A percentile compares a stretch with the other conserved stretches of the same genome.
These are phyloP conservation scores for Ophioninae sp. DNA, from an alignment of 2,888 invertebrate genomes.

Conservation along the genomic window DNA sequence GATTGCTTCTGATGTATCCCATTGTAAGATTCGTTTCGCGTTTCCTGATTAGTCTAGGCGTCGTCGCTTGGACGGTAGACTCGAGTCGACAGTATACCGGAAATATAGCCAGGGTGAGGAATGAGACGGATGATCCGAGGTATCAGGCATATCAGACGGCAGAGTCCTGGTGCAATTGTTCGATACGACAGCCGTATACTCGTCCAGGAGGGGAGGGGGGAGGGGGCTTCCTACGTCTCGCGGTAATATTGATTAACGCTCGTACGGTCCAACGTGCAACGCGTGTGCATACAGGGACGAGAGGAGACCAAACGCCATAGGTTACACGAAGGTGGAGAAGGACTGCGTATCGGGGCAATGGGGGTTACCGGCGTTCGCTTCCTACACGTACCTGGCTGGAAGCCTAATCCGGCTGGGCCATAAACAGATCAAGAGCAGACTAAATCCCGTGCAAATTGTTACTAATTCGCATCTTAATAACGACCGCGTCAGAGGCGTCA, in stretches of 20 bases:
- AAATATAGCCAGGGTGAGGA: constrained; percentile 55
- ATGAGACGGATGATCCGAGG: constrained; percentile 63
- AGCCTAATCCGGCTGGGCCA: constrained; percentile 79
- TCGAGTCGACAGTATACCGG: constrained; percentile 50
- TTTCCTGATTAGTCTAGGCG: constrained; percentile 34
- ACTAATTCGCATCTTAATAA: constrained; percentile 82
- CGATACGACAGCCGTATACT: constrained; percentile 60
- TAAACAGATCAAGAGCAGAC: constrained; percentile 81
- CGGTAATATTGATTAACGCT: constrained; percentile 80
- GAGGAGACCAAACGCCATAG: constrained; percentile 36
- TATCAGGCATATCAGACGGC: constrained; percentile 62
- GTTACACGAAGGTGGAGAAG: constrained; percentile 50
- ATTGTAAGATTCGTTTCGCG: constrained; percentile 20
- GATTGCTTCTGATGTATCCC: background rate
- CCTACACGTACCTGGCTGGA: constrained; percentile 68
- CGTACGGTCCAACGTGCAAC: constrained; percentile 41
- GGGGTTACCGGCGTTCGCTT: constrained; percentile 71
- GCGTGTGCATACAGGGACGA: constrained; percentile 7
- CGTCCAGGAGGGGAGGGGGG: constrained; percentile 6
- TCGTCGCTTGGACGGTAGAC: constrained; percentile 31
- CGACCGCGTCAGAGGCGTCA: constrained; percentile 81
- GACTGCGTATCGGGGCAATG: constrained; percentile 49
- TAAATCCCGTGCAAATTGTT: constrained; percentile 81
- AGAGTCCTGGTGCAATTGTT: constrained; percentile 60
- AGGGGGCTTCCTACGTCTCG: constrained; percentile 56